Conservation (phyloP, 2,888 invertebrate species). For the Epicampocera succincta region DNA sequence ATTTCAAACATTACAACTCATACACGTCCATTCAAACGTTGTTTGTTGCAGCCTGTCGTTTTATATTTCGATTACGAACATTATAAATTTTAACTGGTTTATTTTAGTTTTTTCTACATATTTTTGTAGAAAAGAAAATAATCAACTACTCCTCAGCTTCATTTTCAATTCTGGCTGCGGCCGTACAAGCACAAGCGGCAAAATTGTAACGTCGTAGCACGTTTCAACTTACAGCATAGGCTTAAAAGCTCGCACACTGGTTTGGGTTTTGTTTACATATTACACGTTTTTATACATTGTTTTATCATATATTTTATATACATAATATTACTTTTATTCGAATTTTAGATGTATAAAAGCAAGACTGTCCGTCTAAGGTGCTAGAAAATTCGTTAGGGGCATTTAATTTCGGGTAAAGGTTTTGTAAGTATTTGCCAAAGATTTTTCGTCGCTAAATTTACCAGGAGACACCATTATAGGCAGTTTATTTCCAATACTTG, state of each 20-base stretch:
- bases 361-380: too few relatives aligned
- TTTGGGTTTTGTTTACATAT: slow-evolving; percentile 1
- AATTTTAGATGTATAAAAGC: too few relatives aligned
- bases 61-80: slow-evolving; percentile 51
- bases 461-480: too few relatives aligned
- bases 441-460: too few relatives aligned
- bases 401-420: too few relatives aligned
- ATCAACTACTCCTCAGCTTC: slow-evolving; percentile 6
- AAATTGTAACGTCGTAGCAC: slow-evolving; percentile 2
- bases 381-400: too few relatives aligned
- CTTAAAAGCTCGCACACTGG: slow-evolving; percentile 11
- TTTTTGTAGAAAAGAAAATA: neutral
- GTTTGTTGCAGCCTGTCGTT: slow-evolving; percentile 43
- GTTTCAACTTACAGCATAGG: neutral
- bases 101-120: slow-evolving; percentile 36
- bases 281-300: slow-evolving; percentile 18
- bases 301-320: too few relatives aligned
- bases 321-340: too few relatives aligned
- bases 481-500: too few relatives aligned
- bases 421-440: too few relatives aligned
- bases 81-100: slow-evolving; percentile 58
- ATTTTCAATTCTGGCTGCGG: slow-evolving; percentile 30
- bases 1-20: slow-evolving; percentile 2
- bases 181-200: neutral
- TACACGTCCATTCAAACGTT: slow-evolving; percentile 24